A percentile compares a stretch with the other conserved stretches of the same genome.
These are phyloP conservation scores for Aradus depressus DNA, from an alignment of 2,888 invertebrate genomes.

Conservation along the genomic window DNA sequence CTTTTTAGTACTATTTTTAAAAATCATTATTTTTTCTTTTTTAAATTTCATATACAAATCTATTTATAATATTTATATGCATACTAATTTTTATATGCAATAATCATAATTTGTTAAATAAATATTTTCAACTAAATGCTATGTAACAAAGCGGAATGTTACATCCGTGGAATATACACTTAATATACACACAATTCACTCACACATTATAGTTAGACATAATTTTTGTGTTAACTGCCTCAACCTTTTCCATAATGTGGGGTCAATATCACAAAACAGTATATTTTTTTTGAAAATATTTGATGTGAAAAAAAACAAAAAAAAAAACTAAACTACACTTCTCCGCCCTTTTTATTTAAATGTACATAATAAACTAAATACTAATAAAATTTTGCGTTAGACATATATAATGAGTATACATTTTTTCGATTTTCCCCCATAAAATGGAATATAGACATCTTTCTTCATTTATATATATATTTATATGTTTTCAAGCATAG, in stretches of 20 bases:
- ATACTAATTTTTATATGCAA: conserved; percentile 6
- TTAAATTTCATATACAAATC: conserved; percentile 16
- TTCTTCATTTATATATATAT: too few relatives aligned
- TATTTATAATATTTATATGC: conserved; percentile 18
- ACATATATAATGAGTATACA: too few relatives aligned
- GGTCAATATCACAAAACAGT: too few relatives aligned
- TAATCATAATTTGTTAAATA: conserved; percentile 11
- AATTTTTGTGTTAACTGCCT: conserved; percentile 18
- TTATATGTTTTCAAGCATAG: too few relatives aligned
- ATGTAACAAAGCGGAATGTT: conserved; percentile 29
- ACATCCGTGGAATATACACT: conserved; percentile 25
- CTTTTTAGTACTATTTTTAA: conserved; percentile 10
- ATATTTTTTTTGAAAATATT: conserved; percentile 2
- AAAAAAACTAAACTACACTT: too few relatives aligned
- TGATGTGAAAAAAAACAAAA: conserved; percentile 8
- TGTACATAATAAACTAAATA: too few relatives aligned
- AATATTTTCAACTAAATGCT: conserved; percentile 21
- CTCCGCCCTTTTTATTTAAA: too few relatives aligned
- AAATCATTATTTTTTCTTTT: conserved; percentile 13
- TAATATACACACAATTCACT: conserved; percentile 25
- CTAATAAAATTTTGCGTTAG: too few relatives aligned
- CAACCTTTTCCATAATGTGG: too few relatives aligned
- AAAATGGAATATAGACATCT: too few relatives aligned
- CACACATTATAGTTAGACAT: conserved; percentile 8
- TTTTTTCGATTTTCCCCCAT: too few relatives aligned